These are phyloP conservation scores for Crossocerus cetratus DNA, from an alignment of 2,888 invertebrate genomes.

Conservation along the genomic window DNA sequence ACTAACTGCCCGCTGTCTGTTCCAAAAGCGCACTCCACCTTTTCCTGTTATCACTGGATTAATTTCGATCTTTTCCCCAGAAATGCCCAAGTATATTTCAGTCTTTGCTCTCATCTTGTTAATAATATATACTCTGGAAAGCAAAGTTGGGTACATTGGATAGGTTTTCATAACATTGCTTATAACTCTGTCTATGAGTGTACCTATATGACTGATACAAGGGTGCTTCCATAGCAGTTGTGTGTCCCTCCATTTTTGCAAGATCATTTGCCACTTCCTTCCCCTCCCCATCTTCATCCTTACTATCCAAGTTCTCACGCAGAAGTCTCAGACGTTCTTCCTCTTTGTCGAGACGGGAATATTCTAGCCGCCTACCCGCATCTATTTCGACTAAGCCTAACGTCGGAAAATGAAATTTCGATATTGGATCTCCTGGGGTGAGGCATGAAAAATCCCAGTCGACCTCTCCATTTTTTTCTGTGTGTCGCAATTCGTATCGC, in stretches of 20 bases:
- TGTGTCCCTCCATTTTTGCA: constrained; percentile 85
- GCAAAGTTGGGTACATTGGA: too few species aligned
- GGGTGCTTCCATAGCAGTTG: constrained; percentile 90
- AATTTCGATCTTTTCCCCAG: constrained; percentile 94
- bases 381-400: constrained; percentile 91
- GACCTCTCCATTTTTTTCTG: constrained; percentile 97
- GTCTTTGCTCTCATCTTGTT: constrained; percentile 90
- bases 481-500: constrained; percentile 93
- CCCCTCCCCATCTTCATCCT: constrained; percentile 64
- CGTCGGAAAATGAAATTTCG: constrained; percentile 94
- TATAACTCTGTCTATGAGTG: background rate
- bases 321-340: constrained; percentile 62
- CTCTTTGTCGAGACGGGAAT: constrained; percentile 74
- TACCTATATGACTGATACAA: constrained; percentile 85
- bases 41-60: constrained; percentile 83
- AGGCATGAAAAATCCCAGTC: constrained; percentile 95
- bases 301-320: constrained; percentile 11
- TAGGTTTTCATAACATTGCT: too few species aligned
- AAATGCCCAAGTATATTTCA: constrained; percentile 91
- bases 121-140: constrained; percentile 83
- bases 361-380: constrained; percentile 74
- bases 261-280: constrained; percentile 78
- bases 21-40: constrained; percentile 77
- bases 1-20: constrained; percentile 87
- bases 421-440: constrained; percentile 91